Percentiles rank a stretch among this genome's conserved stretches.
phyloP scores from a whole-genome alignment of 2,113 vertebrate species.

The Amazona guildingii region DNA sequence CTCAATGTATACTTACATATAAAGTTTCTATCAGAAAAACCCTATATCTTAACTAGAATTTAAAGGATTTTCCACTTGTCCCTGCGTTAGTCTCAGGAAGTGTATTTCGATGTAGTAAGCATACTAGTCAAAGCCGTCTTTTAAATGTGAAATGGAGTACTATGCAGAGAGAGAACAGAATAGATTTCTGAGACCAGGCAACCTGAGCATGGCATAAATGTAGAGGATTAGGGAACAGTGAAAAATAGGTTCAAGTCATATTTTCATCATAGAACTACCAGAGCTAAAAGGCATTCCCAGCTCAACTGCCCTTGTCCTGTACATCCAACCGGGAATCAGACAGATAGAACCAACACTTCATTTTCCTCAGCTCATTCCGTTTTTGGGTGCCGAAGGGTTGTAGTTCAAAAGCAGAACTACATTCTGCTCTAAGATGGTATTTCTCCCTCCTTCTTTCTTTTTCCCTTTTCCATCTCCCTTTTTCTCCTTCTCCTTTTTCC shows the following conservation, averaged over 20 bases:
- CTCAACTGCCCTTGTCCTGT: not conserved
- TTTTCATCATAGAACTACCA: not conserved
- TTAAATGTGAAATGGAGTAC: not conserved
- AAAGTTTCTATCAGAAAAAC: not conserved
- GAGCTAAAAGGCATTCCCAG: not conserved
- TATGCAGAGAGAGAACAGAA: not conserved
- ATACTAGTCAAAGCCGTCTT: not conserved
- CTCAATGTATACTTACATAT: not conserved
- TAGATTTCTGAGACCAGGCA: not conserved
- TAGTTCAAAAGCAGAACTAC: not conserved
- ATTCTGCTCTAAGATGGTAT: not conserved
- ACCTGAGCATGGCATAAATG: not conserved
- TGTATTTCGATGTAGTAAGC: not conserved
- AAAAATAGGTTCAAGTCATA: not conserved
- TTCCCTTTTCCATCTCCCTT: not conserved
- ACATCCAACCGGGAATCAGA: not conserved
- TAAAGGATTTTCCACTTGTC: not conserved
- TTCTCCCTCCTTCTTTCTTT: not conserved
- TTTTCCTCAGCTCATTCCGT: not conserved
- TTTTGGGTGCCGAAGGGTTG: not conserved
- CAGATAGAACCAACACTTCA: not conserved
- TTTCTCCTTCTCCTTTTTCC: no score
- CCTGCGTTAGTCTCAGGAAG: not conserved
- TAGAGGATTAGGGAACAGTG: not conserved
- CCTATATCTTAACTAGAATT: not conserved